Conservation (phyloP, 2,797 vertebrate genomes). For the Onychomys leucogaster region DNA sequence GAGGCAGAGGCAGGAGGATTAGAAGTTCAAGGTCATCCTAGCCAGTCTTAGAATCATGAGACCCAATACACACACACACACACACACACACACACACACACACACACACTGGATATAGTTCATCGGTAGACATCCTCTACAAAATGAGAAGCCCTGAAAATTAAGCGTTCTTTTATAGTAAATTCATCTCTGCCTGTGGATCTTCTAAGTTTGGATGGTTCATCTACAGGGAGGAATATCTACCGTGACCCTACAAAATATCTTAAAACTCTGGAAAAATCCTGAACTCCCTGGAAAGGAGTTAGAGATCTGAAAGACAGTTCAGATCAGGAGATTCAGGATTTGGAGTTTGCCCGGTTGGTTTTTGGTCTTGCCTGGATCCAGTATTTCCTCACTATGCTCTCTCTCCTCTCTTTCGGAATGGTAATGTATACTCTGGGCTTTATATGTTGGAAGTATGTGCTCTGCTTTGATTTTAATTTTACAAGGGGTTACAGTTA, state of each 20-base stretch:
- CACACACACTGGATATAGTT: too few relatives aligned
- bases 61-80: background rate
- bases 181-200: too few relatives aligned
- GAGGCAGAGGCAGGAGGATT: background rate
- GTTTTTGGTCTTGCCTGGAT: background rate
- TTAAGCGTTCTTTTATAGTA: too few relatives aligned
- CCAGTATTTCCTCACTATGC: background rate
- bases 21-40: background rate
- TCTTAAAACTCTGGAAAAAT: too few relatives aligned
- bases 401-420: background rate
- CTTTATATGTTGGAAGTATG: background rate
- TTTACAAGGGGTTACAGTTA: too few relatives aligned
- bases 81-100: too few relatives aligned
- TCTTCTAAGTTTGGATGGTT: too few relatives aligned
- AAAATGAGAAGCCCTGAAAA: too few relatives aligned
- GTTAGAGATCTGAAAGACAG: background rate
- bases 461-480: background rate
- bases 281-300: background rate
- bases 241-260: too few relatives aligned
- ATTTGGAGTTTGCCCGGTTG: background rate
- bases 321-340: background rate
- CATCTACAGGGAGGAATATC: too few relatives aligned
- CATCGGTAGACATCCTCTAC: too few relatives aligned
- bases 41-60: background rate
- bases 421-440: background rate